Conservation (phyloP, 2,797 vertebrate genomes). For the Falco peregrinus region DNA sequence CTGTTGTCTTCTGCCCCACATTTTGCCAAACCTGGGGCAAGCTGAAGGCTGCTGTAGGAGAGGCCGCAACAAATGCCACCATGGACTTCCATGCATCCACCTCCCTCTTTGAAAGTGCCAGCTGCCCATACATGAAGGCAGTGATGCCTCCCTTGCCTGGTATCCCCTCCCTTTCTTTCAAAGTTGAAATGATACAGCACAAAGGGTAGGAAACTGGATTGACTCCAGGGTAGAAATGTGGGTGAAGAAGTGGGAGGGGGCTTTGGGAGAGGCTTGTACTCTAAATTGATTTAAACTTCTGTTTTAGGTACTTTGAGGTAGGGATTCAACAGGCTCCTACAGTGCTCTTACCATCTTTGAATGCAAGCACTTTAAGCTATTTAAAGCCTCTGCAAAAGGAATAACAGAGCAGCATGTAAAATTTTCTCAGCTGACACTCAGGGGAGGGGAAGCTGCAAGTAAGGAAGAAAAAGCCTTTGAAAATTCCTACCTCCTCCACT, state of each 20-base stretch:
- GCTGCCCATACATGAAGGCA: not conserved
- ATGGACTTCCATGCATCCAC: not conserved
- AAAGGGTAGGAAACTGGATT: not conserved
- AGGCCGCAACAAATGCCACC: not conserved
- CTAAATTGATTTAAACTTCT: not conserved
- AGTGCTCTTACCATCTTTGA: not conserved
- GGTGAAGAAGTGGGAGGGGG: not conserved
- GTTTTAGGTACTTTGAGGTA: not conserved
- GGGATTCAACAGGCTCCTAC: not conserved
- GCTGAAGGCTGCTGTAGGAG: not conserved
- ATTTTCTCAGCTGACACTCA: conserved; percentile 1
- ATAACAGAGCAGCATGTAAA: conserved; percentile 3
- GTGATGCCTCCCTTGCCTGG: not conserved
- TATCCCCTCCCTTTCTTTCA: not conserved
- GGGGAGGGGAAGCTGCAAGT: not conserved
- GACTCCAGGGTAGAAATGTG: not conserved
- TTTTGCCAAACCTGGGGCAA: not conserved
- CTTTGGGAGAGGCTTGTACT: not conserved
- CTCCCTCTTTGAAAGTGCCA: not conserved
- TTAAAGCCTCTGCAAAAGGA: not conserved
- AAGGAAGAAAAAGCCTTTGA: not conserved
- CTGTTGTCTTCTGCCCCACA: not conserved
- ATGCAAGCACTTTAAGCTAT: conserved; percentile 1
- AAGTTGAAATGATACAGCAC: not conserved
- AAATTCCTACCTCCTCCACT: not conserved